Evolutionary conservation across 2,113 vertebrate species (phyloP).

Genomic region (Nesoenas mayeri): DNA sequence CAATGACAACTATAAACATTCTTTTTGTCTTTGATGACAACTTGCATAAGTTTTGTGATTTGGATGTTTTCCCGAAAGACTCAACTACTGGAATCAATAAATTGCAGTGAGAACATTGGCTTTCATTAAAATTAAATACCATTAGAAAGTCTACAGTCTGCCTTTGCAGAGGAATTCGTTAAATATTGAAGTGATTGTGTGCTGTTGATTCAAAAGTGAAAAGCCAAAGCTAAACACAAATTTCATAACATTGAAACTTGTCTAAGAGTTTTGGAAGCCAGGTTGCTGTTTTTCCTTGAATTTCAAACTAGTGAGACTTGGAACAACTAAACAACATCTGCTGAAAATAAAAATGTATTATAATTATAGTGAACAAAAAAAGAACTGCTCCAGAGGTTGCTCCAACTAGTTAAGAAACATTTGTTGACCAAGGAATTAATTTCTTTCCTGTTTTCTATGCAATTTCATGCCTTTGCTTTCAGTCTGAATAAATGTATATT

Average conservation of each 20-base stretch:
- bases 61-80: neutral
- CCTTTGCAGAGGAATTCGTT: neutral
- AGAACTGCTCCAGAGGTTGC: neutral
- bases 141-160: neutral
- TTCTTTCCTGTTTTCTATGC: neutral
- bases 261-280: neutral
- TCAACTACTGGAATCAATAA: neutral
- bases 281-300: constrained; percentile 8
- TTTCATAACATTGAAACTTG: neutral
- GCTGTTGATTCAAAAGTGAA: neutral
- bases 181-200: neutral
- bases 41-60: neutral
- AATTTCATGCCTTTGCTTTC: neutral
- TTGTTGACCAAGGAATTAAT: neutral
- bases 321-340: constrained; percentile 36
- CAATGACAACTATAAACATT: neutral
- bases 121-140: neutral
- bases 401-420: neutral
- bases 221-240: neutral
- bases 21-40: neutral
- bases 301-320: constrained; percentile 9
- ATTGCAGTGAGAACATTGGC: neutral
- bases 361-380: neutral
- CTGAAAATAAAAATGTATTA: constrained; percentile 17
- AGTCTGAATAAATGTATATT: neutral